Evolutionary conservation across 2,797 vertebrate genomes (phyloP), one percentile per base, ranked within the genome.

Genomic region (Dallia pectoralis): DNA sequence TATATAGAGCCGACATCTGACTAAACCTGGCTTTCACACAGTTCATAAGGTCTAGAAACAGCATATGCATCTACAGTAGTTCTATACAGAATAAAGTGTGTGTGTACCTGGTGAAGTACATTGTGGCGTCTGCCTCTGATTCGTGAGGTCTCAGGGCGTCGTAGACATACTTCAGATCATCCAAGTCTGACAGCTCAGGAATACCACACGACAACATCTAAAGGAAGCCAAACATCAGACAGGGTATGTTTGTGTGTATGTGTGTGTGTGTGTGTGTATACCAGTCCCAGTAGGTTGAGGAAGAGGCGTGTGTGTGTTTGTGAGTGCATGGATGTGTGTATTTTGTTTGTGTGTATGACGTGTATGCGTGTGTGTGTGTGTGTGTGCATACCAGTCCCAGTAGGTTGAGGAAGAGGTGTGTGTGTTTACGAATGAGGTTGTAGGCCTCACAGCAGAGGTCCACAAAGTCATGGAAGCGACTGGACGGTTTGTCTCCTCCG

Each of bases 181-280:
- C 96, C 47, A 96, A 89, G 74, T 97, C 94, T 0, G 97, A 98
- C 19, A 99, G 92, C 85, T 98, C 97, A 0, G 97, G 97, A 80
- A 99, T 98, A 40, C 97, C 97, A 82, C 96, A 98, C 71, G 96
- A 98, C 84, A 98, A 81, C 97, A 99, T 99, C 97, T 99, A 77
- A 56, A 71, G 32, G 75, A 1, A 65, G 30, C 4, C 18, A 9
- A 19, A 36, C 30, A 2, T 64, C 30, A 12, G 66, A 22, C n/a
- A 27, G n/a, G n/a, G n/a, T n/a, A n/a, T 71, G 40, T 72, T 69
- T 63, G 16, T 48, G 67, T 63, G 73, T 47, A 16, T 29, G 48
- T 4, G 71, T 25, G 44, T 14, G 53, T 22, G 29, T 40, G 12
- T 3, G 1, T 80, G 7, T 32, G 69, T 95, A 86, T 85, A 98